Conservation (phyloP, 2,113 vertebrate genomes). For the Struthidea cinerea region DNA sequence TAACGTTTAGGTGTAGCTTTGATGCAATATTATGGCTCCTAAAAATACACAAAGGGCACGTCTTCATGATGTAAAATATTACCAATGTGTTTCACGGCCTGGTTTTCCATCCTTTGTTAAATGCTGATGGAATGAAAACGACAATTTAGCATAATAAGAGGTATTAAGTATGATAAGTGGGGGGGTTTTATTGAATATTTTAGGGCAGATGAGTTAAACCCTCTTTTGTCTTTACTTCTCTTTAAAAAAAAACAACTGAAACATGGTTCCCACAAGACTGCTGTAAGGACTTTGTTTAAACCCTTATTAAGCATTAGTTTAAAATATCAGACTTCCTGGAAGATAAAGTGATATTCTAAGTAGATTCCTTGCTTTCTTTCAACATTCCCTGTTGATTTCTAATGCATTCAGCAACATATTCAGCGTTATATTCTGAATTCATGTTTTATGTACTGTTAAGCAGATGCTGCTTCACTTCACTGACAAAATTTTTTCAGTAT, state of each 20-base stretch:
- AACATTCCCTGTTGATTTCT: not conserved
- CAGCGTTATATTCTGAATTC: not conserved
- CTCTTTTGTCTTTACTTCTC: not conserved
- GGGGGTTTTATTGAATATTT: not conserved
- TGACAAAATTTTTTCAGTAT: not conserved
- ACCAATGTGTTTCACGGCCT: not conserved
- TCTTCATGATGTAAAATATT: not conserved
- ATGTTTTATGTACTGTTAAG: not conserved
- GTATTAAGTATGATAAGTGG: not conserved
- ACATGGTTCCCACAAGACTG: not conserved
- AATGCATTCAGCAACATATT: not conserved
- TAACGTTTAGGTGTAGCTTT: not conserved
- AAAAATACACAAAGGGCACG: not conserved
- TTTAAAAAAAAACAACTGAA: not conserved
- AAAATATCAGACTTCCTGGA: not conserved
- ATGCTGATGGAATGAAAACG: not conserved
- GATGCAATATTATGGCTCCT: not conserved
- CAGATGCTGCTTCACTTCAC: not conserved
- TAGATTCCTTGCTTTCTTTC: not conserved
- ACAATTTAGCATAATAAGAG: not conserved
- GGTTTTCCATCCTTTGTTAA: not conserved
- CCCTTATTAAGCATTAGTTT: not conserved
- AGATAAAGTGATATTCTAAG: not conserved
- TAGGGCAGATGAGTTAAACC: not conserved
- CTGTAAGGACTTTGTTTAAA: not conserved